Base-by-base conservation (phyloP, 1,140 invertebrate species). In the Charaxes varanes region DNA sequence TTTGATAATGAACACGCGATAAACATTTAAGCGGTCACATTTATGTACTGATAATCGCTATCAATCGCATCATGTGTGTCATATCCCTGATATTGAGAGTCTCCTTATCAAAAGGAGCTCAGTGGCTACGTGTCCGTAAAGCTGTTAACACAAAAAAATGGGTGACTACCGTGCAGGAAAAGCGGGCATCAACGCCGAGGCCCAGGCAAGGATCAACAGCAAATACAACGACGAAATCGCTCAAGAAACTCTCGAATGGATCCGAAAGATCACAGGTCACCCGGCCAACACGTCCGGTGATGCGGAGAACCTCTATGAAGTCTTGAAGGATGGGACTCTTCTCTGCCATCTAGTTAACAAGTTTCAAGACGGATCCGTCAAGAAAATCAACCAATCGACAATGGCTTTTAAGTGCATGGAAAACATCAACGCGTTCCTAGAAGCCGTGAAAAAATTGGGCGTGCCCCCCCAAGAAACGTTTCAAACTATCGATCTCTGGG, bases 391-490 rank as follows among this genome's bases (percentile, higher is more conserved):
- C 72, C 89, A 91, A 53, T 92, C 89, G 12, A 87, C 87, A 47
- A 94, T 97, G 91, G 96, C 96, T 1, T 98, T 98, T 84, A 97
- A 97, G 67, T 97, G 96, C 74, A 99, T 99, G 97, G 97, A 99
- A 85, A 99, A 99, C 74, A 99, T 99, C 52, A 97, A 98, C 61
- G 90, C 90, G 7, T 99, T 99, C 84, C 86, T 99, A 31, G 92
- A 93, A 58, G 91, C 91, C 11, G 95, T 92, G 7, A 91, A 91
- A 67, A 88, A 88, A 22, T 87, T 98, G 46, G 97, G 97, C 21
- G 97, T 99, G 10, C 95, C 95, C 12, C 88, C 94, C 18, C 94
- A 97, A 79, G 97, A 98, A 84, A 95, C 95, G 5, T 99, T 99
- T 89, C 97, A 99, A 77, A 97, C 95, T 18, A 94, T 97, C 11